These are phyloP conservation scores for Syngnathus floridae DNA, from an alignment of 2,113 vertebrate genomes.

Conservation along the genomic window DNA sequence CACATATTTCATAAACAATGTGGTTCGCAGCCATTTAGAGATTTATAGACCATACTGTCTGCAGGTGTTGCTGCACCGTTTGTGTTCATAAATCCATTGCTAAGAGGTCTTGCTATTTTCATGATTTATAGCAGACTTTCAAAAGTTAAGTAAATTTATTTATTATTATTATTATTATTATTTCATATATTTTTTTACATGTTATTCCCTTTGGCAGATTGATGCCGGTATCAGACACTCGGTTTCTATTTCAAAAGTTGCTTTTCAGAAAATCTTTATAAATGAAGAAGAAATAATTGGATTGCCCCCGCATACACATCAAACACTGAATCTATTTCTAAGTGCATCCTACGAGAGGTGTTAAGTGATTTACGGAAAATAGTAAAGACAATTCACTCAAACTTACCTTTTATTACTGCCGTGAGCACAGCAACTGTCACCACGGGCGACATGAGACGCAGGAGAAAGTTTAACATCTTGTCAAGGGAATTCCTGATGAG, in stretches of 20 bases:
- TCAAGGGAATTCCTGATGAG: background rate
- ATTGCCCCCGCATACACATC: background rate
- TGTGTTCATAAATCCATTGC: background rate
- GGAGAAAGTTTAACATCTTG: constrained; percentile 32
- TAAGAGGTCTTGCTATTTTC: no score
- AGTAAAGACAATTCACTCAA: background rate
- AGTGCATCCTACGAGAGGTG: background rate
- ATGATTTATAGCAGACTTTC: no score
- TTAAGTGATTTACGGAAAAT: background rate
- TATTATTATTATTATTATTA: no score
- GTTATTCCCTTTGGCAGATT: no score
- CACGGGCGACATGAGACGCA: constrained; percentile 20
- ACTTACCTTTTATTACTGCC: constrained; percentile 9
- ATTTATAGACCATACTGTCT: no score
- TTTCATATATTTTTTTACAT: no score
- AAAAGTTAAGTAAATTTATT: no score
- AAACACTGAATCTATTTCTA: background rate
- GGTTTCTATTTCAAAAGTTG: no score
- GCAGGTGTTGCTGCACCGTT: background rate
- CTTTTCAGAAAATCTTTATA: background rate
- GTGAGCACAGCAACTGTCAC: constrained; percentile 26
- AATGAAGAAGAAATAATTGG: background rate
- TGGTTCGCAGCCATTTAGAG: no score
- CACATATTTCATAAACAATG: no score
- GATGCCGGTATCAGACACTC: no score